These are phyloP conservation scores for Diloba caeruleocephala DNA, from an alignment of 2,888 invertebrate species.

Conservation along the genomic window DNA sequence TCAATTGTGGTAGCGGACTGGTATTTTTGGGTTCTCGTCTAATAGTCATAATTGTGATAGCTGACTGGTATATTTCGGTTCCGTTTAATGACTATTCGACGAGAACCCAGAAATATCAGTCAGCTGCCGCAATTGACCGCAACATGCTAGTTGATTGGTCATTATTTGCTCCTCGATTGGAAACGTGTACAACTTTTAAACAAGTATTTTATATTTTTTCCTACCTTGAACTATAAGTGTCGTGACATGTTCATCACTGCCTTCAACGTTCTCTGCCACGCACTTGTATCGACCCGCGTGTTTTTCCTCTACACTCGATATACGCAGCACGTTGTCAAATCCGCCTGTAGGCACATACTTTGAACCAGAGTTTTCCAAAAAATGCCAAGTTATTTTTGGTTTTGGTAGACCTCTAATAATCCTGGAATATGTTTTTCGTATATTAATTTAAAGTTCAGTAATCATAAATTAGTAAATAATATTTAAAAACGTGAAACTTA, in stretches of 20 bases:
- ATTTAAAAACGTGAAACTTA: too few relatives aligned
- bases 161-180: too few relatives aligned
- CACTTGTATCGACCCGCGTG: slow-evolving; percentile 37
- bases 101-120: too few relatives aligned
- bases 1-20: too few relatives aligned
- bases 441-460: not conserved
- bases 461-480: too few relatives aligned
- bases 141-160: too few relatives aligned
- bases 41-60: too few relatives aligned
- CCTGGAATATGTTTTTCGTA: slow-evolving; percentile 20
- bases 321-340: slow-evolving; percentile 11
- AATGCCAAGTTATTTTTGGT: slow-evolving; percentile 38
- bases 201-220: not conserved
- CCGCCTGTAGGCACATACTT: slow-evolving; percentile 1
- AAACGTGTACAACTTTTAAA: too few relatives aligned
- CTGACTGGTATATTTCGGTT: too few relatives aligned
- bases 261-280: slow-evolving; percentile 19
- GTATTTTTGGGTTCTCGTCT: too few relatives aligned
- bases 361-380: slow-evolving; percentile 5
- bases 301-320: slow-evolving; percentile 8
- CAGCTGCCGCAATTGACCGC: too few relatives aligned
- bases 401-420: slow-evolving; percentile 23
- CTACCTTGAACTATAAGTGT: slow-evolving; percentile 32
- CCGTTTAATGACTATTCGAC: too few relatives aligned
- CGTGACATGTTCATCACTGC: slow-evolving; percentile 18